These are phyloP conservation scores for Synergus umbraculus DNA, from an alignment of 2,888 invertebrate genomes.

Conservation along the genomic window DNA sequence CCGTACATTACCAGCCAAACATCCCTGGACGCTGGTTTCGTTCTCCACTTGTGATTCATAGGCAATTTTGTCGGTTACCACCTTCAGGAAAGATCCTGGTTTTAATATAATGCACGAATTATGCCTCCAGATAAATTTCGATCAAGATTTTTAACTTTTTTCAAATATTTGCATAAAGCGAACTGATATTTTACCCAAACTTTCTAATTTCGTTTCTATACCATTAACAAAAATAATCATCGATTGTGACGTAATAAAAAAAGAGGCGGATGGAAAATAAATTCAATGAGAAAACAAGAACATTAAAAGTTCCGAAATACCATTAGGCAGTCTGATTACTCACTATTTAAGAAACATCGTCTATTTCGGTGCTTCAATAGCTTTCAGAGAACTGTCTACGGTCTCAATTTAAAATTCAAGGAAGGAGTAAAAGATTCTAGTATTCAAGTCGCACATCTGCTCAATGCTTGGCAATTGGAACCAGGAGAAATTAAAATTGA, in stretches of 20 bases:
- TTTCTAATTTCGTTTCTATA: slow-evolving; percentile 27
- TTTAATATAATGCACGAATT: neutral
- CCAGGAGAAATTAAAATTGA: slow-evolving; percentile 29
- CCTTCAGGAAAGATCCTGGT: neutral
- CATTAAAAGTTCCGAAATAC: neutral
- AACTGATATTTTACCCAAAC: slow-evolving; percentile 17
- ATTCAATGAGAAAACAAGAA: slow-evolving; percentile 15
- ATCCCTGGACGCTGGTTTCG: slow-evolving; percentile 40
- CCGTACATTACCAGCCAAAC: slow-evolving; percentile 41
- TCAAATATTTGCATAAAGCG: slow-evolving; percentile 9
- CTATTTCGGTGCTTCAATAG: slow-evolving; percentile 16
- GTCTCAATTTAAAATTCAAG: slow-evolving; percentile 31
- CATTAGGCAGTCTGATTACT: neutral
- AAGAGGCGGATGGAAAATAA: neutral
- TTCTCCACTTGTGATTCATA: slow-evolving; percentile 1
- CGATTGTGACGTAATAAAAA: slow-evolving; percentile 6
- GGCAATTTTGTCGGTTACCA: neutral
- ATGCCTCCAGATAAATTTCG: too few species aligned
- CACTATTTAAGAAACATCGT: slow-evolving; percentile 17
- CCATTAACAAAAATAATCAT: neutral
- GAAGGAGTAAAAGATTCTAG: slow-evolving; percentile 25
- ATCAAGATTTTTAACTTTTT: too few species aligned
- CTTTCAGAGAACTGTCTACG: slow-evolving; percentile 8
- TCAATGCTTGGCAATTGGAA: slow-evolving; percentile 27
- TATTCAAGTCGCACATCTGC: slow-evolving; percentile 35